These are phyloP conservation scores for Buathra laborator DNA, from an alignment of 2,888 invertebrate genomes.

Conservation along the genomic window DNA sequence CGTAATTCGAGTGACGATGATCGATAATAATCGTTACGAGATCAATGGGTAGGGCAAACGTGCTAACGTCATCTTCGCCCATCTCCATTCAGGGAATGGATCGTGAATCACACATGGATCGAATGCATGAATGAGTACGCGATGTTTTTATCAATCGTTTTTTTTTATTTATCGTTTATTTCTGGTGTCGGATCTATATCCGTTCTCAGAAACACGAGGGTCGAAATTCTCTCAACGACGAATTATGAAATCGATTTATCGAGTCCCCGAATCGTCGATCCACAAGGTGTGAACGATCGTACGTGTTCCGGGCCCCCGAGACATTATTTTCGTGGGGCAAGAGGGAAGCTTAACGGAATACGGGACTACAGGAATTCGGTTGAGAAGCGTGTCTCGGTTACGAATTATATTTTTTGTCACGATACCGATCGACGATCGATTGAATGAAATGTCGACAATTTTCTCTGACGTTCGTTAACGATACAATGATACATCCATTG, in stretches of 20 bases:
- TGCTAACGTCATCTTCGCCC: conserved; percentile 27
- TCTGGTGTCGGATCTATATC: background rate
- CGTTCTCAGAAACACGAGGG: background rate
- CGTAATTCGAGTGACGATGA: background rate
- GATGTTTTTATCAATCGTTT: conserved; percentile 22
- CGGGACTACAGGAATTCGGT: background rate
- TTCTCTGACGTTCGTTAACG: too few species aligned
- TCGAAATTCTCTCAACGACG: background rate
- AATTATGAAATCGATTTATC: conserved; percentile 35
- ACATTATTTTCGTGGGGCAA: background rate
- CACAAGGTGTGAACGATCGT: conserved; percentile 7
- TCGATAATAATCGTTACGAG: background rate
- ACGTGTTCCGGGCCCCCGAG: conserved; percentile 52
- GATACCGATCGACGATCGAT: conserved; percentile 13
- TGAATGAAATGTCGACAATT: conserved; percentile 37
- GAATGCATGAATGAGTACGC: conserved; percentile 75
- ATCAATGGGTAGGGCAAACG: background rate
- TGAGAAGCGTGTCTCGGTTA: conserved; percentile 35
- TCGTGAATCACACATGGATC: conserved; percentile 73
- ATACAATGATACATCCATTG: too few species aligned
- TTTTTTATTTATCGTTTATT: background rate
- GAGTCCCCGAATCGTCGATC: conserved; percentile 3
- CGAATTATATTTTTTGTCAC: conserved; percentile 23
- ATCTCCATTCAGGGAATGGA: conserved; percentile 68
- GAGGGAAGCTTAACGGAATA: conserved; percentile 20